These are phyloP conservation scores for Thereva unica DNA, from an alignment of 2,888 invertebrate genomes.

Conservation along the genomic window DNA sequence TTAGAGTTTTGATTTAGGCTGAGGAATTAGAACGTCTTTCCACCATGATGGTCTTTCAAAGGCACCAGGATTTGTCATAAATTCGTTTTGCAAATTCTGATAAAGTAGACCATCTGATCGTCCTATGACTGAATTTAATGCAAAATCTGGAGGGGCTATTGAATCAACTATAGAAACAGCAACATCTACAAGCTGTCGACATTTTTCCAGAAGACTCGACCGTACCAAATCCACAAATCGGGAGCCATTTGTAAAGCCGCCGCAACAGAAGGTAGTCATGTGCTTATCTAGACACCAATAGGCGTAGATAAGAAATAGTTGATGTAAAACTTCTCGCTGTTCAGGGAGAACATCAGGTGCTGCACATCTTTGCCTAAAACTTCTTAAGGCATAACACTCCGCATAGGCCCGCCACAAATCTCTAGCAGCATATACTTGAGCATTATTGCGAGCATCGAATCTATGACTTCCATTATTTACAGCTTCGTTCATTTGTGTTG, in stretches of 20 bases:
- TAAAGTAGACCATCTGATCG: conserved; percentile 76
- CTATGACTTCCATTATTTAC: conserved; percentile 65
- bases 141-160: conserved; percentile 86
- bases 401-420: conserved; percentile 77
- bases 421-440: conserved; percentile 80
- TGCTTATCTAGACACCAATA: conserved; percentile 70
- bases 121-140: conserved; percentile 84
- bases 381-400: conserved; percentile 66
- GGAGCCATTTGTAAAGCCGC: conserved; percentile 64
- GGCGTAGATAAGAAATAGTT: conserved; percentile 63
- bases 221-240: conserved; percentile 66
- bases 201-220: conserved; percentile 67
- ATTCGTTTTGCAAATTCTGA: conserved; percentile 72
- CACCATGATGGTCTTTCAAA: conserved; percentile 77
- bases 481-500: conserved; percentile 64
- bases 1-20: conserved; percentile 53
- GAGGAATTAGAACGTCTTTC: conserved; percentile 61
- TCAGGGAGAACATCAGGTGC: conserved; percentile 52
- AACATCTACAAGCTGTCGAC: conserved; percentile 71
- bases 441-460: conserved; percentile 77
- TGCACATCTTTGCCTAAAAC: conserved; percentile 49
- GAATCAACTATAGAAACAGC: conserved; percentile 80
- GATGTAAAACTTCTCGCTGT: conserved; percentile 58
- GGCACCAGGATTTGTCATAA: conserved; percentile 71
- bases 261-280: conserved; percentile 71